These are phyloP conservation scores for Edolisoma coerulescens DNA, from an alignment of 2,113 vertebrate species.

Conservation along the genomic window DNA sequence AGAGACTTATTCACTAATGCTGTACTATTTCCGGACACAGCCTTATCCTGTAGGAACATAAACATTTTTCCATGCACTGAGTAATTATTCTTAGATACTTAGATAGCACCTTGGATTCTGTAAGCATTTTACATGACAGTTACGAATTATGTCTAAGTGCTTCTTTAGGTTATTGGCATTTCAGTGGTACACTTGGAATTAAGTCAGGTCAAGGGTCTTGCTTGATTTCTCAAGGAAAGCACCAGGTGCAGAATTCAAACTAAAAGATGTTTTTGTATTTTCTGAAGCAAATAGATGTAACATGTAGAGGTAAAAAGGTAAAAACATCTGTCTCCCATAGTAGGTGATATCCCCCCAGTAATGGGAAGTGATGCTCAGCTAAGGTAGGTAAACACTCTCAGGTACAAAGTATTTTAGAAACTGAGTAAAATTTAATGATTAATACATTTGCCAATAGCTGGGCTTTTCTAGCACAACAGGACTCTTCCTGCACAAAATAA, in stretches of 20 bases:
- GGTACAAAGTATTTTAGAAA: background rate
- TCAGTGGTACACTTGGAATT: background rate
- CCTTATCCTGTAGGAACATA: conserved; percentile 36
- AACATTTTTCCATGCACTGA: background rate
- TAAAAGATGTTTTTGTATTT: background rate
- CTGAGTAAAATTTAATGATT: background rate
- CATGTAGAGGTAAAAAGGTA: background rate
- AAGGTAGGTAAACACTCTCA: background rate
- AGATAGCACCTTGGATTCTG: background rate
- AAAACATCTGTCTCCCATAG: background rate
- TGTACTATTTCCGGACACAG: background rate
- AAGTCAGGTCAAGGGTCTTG: background rate
- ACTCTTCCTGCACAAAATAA: background rate
- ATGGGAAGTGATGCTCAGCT: background rate
- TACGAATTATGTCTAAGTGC: background rate
- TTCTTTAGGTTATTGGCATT: background rate
- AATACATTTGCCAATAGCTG: background rate
- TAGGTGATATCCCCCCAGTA: background rate
- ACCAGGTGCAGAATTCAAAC: background rate
- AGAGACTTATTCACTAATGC: background rate
- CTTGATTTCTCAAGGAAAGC: background rate
- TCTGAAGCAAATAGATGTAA: background rate
- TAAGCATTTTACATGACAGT: background rate
- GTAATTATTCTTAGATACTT: background rate
- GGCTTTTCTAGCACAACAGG: background rate